Conservation (phyloP, 2,113 vertebrate species). For the Peromyscus californicus region DNA sequence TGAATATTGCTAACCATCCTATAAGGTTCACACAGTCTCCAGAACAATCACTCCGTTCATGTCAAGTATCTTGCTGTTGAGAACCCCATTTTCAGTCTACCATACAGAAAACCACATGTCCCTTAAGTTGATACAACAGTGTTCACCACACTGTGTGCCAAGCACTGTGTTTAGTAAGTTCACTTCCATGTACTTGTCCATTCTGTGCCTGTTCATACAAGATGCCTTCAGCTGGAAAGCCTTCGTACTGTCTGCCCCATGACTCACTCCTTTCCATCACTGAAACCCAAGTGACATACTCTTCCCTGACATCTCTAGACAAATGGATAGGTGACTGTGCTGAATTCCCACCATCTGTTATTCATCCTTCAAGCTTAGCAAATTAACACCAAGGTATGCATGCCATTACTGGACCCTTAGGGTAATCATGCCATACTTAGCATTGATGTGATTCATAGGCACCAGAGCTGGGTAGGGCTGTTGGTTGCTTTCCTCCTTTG, state of each 20-base stretch:
- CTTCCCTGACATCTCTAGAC: background rate
- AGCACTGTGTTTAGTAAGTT: background rate
- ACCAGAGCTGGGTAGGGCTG: background rate
- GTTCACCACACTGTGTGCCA: background rate
- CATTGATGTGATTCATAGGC: background rate
- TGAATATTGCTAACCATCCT: background rate
- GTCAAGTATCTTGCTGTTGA: background rate
- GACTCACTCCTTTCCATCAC: background rate
- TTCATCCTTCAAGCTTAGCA: background rate
- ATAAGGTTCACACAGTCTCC: background rate
- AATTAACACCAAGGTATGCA: background rate
- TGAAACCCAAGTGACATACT: background rate
- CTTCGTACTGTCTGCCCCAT: background rate
- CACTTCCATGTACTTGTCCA: background rate
- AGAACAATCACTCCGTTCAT: background rate
- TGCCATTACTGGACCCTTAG: background rate
- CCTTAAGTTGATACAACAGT: background rate
- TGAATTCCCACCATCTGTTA: background rate
- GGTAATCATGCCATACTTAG: background rate
- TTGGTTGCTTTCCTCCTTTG: background rate
- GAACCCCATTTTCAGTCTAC: background rate
- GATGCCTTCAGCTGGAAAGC: background rate
- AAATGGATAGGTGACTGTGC: background rate
- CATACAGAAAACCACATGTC: background rate
- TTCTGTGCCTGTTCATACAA: background rate